A percentile compares a stretch with the other conserved stretches of the same genome.
These are phyloP conservation scores for Hirtodrosophila cameraria DNA, from an alignment of 2,888 invertebrate species.

Conservation along the genomic window DNA sequence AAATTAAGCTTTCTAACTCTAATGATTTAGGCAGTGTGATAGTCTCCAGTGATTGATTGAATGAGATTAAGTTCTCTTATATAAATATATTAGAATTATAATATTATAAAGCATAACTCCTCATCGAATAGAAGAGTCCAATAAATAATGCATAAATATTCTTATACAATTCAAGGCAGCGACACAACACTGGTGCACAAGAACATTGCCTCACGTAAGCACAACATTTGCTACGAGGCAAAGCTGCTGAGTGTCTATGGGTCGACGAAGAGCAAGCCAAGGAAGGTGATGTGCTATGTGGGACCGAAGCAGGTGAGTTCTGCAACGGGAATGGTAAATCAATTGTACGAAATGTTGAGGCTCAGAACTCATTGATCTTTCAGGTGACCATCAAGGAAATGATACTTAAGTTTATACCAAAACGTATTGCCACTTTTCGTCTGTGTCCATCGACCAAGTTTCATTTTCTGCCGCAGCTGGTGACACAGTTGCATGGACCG, in stretches of 20 bases:
- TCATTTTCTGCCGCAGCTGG: slow-evolving; percentile 86
- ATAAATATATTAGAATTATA: too few relatives aligned
- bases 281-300: slow-evolving; percentile 95
- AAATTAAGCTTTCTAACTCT: too few relatives aligned
- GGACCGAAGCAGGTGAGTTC: slow-evolving; percentile 91
- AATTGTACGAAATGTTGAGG: slow-evolving; percentile 55
- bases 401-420: slow-evolving; percentile 96
- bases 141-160: too few relatives aligned
- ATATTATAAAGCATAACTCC: too few relatives aligned
- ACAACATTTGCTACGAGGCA: slow-evolving; percentile 94
- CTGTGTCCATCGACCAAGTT: slow-evolving; percentile 97
- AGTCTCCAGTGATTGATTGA: too few relatives aligned
- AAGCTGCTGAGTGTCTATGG: slow-evolving; percentile 87
- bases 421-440: slow-evolving; percentile 94
- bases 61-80: too few relatives aligned
- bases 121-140: too few relatives aligned
- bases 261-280: slow-evolving; percentile 87
- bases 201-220: slow-evolving; percentile 93
- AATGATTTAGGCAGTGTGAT: too few relatives aligned
- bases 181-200: slow-evolving; percentile 94
- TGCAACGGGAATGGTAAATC: not conserved
- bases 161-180: slow-evolving; percentile 85
- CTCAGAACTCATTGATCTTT: slow-evolving; percentile 83
- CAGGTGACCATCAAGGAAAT: slow-evolving; percentile 95
- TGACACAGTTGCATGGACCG: slow-evolving; percentile 86